Evolutionary conservation across 2,113 vertebrate genomes (phyloP), one percentile per base, ranked within the genome.

Genomic region (Colossoma macropomum): DNA sequence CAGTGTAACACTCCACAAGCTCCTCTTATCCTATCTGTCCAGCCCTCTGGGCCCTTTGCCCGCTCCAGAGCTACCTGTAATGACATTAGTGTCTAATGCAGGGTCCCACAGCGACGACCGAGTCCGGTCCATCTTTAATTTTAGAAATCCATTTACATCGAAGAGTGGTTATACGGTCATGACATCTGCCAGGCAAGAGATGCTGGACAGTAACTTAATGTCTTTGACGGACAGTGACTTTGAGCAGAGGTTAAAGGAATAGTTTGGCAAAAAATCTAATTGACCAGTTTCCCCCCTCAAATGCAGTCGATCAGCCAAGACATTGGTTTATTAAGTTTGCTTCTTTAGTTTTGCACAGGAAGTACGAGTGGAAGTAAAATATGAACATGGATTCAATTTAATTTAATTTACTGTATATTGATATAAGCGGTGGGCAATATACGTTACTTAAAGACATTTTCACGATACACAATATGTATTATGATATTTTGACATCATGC

Each of bases 51-150:
- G 81, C 65, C 70, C 54, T 86, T 23, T 48, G 79, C 16, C 50
- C 68, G 62, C 70, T 72, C 86, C 70, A 78, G 66, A 77, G 52
- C 84, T 86, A 79, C 82, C 62, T 69, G 30, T 91, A 92, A 91
- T 91, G 79, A 77, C 79, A 89, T 87, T 92, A 90, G 5, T 16
- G 25, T 60, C 79, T 90, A 90, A 94, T 90, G 88, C 84, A 89
- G 81, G 89, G 88, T 78, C 85, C 65, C 87, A 52, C 75, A 59
- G 71, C 86, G 73, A 60, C 23, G 85, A 90, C 89, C 88, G 83
- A 89, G 90, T 86, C 88, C 84, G 68, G 79, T 81, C 68, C 86
- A 91, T 93, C 93, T 93, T 91, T 89, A 85, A 93, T 91, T 91
- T 91, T 82, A 86, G 87, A 91, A 91, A 94, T 73, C 86, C 88